Evolutionary conservation across 2,888 invertebrate genomes (phyloP).

Genomic region (Syrista parreyssii): DNA sequence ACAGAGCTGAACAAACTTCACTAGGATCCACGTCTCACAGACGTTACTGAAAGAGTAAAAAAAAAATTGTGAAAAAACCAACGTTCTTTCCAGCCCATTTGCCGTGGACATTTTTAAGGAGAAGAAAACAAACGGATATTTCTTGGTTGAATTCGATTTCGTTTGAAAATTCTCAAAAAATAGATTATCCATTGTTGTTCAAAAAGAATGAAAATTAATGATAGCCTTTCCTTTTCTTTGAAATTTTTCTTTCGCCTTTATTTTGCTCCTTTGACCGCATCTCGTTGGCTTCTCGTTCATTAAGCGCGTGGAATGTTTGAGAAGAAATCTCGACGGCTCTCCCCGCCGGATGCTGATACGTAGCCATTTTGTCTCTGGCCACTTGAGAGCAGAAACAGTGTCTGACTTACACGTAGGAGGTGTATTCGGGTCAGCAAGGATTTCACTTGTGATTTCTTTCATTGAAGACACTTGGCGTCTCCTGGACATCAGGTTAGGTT

Average conservation of each 20-base stretch:
- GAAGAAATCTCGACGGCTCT: background rate
- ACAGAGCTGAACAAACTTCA: background rate
- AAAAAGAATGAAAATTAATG: background rate
- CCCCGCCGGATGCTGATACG: background rate
- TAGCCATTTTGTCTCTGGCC: background rate
- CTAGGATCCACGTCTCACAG: background rate
- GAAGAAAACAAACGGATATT: background rate
- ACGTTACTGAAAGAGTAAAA: background rate
- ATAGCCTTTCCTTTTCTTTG: background rate
- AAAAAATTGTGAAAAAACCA: background rate
- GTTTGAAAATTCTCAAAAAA: background rate
- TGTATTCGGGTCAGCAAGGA: conserved; percentile 7
- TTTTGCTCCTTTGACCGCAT: background rate
- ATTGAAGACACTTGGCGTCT: background rate
- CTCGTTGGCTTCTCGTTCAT: background rate
- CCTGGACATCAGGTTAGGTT: background rate
- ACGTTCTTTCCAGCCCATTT: background rate
- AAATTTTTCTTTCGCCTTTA: background rate
- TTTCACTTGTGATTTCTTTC: conserved; percentile 13
- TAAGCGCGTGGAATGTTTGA: background rate
- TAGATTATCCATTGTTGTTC: background rate
- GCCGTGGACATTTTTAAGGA: background rate
- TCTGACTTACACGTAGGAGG: background rate
- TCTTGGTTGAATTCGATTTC: background rate
- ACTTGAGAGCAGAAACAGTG: background rate